Evolutionary conservation across 2,113 vertebrate species (phyloP).

Genomic region (Daboia siamensis): DNA sequence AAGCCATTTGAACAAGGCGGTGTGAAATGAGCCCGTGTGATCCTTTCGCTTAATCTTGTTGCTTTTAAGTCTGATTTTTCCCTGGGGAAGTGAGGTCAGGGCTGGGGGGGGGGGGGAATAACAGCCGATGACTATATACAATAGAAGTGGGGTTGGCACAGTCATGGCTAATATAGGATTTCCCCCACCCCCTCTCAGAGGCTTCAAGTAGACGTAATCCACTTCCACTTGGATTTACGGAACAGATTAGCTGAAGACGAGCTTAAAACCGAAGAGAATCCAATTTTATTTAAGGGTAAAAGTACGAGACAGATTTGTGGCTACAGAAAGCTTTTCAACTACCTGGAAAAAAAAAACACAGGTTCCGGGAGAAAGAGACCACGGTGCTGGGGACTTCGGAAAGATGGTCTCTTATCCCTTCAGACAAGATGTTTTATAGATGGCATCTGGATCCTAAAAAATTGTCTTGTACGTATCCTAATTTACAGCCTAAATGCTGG

Average conservation of each 20-base stretch:
- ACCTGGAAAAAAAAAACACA: constrained; percentile 21
- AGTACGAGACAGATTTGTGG: constrained; percentile 51
- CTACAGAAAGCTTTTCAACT: constrained; percentile 15
- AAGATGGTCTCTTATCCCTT: constrained; percentile 43
- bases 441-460: too few relatives aligned
- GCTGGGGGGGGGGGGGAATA: not conserved
- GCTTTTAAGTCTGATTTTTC: not conserved
- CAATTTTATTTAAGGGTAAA: constrained; percentile 55
- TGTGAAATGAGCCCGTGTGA: not conserved
- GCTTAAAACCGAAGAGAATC: constrained; percentile 53
- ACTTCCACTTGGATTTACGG: constrained; percentile 63
- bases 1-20: not conserved
- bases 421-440: too few relatives aligned
- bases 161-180: constrained; percentile 55
- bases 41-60: not conserved
- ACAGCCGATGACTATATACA: not conserved
- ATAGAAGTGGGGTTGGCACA: constrained; percentile 32
- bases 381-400: constrained; percentile 46
- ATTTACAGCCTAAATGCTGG: too few relatives aligned
- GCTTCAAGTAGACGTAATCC: constrained; percentile 67
- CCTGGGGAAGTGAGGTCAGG: not conserved
- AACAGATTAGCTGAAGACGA: constrained; percentile 66
- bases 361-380: constrained; percentile 45
- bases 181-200: constrained; percentile 49
- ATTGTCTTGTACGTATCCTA: too few relatives aligned